Evolutionary conservation across 2,113 vertebrate genomes (phyloP).

Genomic region (Chauna torquata): DNA sequence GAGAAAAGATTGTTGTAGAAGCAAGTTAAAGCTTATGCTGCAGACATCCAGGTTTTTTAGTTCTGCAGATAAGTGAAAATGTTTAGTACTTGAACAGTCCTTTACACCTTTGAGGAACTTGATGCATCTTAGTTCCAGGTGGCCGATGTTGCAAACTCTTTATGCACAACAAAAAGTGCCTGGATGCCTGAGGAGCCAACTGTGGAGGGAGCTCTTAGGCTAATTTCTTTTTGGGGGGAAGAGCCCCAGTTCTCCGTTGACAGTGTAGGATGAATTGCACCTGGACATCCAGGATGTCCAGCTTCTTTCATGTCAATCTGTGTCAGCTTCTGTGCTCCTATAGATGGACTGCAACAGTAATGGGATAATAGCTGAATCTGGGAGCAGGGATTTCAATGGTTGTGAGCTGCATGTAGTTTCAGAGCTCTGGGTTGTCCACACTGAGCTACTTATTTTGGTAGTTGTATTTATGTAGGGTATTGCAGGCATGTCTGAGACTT

Average conservation of each 20-base stretch:
- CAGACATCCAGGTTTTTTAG: background rate
- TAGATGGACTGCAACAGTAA: background rate
- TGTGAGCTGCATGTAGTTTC: background rate
- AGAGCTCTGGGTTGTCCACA: background rate
- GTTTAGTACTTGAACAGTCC: background rate
- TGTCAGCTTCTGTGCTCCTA: background rate
- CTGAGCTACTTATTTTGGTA: accelerated
- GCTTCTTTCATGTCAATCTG: background rate
- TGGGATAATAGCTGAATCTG: background rate
- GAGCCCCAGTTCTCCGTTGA: background rate
- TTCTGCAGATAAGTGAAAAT: background rate
- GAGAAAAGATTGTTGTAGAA: background rate
- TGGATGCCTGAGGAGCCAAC: background rate
- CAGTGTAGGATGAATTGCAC: background rate
- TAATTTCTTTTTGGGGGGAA: background rate
- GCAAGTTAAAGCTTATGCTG: background rate
- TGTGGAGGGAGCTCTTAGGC: background rate
- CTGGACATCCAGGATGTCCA: background rate
- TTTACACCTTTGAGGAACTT: background rate
- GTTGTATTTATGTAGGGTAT: background rate
- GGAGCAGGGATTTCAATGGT: background rate
- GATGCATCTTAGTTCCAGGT: background rate
- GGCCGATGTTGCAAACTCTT: background rate
- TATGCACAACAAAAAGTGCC: background rate
- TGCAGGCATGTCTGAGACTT: background rate